These are phyloP conservation scores for Psittacula echo DNA, from an alignment of 2,797 vertebrate species.

Conservation along the genomic window DNA sequence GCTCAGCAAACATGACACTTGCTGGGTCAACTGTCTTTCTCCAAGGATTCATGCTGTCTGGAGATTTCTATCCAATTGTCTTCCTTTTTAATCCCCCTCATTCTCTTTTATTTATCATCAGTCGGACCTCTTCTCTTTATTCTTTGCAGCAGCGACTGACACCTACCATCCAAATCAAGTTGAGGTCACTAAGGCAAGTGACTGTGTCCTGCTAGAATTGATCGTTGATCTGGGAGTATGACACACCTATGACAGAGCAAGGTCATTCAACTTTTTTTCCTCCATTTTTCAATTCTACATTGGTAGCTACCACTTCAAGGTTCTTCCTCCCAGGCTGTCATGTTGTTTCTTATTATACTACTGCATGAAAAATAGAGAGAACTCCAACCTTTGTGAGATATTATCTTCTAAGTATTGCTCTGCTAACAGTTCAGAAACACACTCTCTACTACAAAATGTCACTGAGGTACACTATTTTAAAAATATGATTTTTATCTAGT, in stretches of 20 bases:
- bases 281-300: not conserved
- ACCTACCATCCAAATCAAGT: not conserved
- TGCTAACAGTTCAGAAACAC: not conserved
- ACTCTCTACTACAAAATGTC: not conserved
- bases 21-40: not conserved
- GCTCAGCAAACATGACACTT: not conserved
- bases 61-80: not conserved
- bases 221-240: not conserved
- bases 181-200: not conserved
- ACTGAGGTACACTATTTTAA: not conserved
- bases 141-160: not conserved
- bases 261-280: not conserved
- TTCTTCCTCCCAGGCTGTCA: not conserved
- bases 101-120: not conserved
- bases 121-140: not conserved
- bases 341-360: not conserved
- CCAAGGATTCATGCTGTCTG: not conserved
- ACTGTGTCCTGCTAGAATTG: not conserved
- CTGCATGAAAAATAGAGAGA: not conserved
- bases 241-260: not conserved
- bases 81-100: not conserved
- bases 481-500: not conserved
- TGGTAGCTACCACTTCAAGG: not conserved
- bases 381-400: not conserved
- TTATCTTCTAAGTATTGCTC: not conserved